Base-by-base conservation (phyloP, 2,797 vertebrate genomes). In the Phoxinus dragarum region DNA sequence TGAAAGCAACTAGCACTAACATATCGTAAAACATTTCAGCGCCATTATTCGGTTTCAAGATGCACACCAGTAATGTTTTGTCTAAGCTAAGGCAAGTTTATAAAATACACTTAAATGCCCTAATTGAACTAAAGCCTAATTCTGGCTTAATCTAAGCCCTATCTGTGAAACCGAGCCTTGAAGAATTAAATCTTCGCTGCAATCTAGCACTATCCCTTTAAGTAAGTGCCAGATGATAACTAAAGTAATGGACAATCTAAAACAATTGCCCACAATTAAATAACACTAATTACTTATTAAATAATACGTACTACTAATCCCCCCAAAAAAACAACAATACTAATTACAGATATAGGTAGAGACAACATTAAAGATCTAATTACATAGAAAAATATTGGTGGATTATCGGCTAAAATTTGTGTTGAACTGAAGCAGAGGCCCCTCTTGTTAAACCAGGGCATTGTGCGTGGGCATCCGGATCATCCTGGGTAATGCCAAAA, bases 401-500 rank as follows among this genome's bases (percentile, higher is more conserved):
- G 27, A 27, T 42, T 42, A 78, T 61, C 54, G 34, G 82, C 40
- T 67, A 44, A 31, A 85, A 52, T 49, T 31, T 36, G 4, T 47
- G 56, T 42, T 61, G 36, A 69, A 49, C 77, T 38, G 52, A 66
- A 71, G 42, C 64, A 34, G 68, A 69, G 66, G 67, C 47, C n/a
- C n/a, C 27, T 47, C 66, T 17, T 36, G 66, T 42, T 80, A 47
- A 64, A 80, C 67, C 67, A 59, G 31, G 54, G 54, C 54, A 80
- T 72, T 85, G 83, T 85, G 84, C 56, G 68, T 84, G 76, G 73
- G 73, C 81, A 89, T 89, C 86, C 0, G 0, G 85, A 90, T 90
- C 84, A 89, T 93, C 88, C 87, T 90, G 92, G 93, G 88, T 91
- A 89, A 88, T 79, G 89, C 88, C 91, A 89, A 72, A 88, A 89